Base-by-base conservation (phyloP, 2,888 invertebrate genomes). In the Dinocampus coccinellae region DNA sequence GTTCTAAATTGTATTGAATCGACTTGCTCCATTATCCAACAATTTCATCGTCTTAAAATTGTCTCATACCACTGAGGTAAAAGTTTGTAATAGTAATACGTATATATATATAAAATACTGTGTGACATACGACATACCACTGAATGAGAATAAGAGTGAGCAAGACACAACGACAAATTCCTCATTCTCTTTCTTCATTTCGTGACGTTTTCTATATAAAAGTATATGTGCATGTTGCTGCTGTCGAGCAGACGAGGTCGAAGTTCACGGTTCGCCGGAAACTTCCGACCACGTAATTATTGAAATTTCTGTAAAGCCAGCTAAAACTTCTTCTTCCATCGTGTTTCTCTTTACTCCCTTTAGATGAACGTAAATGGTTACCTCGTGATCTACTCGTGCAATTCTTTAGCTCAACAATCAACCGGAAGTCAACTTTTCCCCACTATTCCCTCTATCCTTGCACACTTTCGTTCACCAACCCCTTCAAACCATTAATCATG, bases 281-380 rank as follows among this genome's bases (percentile, higher is more conserved):
- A 76, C 73, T 73, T 76, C 47, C 62, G 63, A 69, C 67, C 69
- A 62, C 63, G 68, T 74, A 77, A 76, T 77, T 76, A 77, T 76
- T 76, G 73, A 75, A 77, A 77, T 76, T 73, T 75, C 62, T 67
- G 47, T 47, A 47, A 47, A 47, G 47, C 47, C 47, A 47, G 47
- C 47, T 16, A 47, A 47, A 47, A 39, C n/a, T n/a, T n/a, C 47
- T 47, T 47, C 16, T 47, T 47, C 47, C 47, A 47, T 47, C 47
- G 47, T 39, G 13, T 76, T 76, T 36, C 55, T 72, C 65, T 57
- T 70, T 72, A 33, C 72, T 73, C 70, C 66, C 26, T 62, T 62
- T 29, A 24, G 34, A 53, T 16, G 24, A 34, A 65, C 71, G 62
- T 57, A 62, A 66, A 73, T 70, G 53, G 68, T 67, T 64, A 60